Conservation (phyloP, 1,140 invertebrate genomes). For the Megalopta genalis region DNA sequence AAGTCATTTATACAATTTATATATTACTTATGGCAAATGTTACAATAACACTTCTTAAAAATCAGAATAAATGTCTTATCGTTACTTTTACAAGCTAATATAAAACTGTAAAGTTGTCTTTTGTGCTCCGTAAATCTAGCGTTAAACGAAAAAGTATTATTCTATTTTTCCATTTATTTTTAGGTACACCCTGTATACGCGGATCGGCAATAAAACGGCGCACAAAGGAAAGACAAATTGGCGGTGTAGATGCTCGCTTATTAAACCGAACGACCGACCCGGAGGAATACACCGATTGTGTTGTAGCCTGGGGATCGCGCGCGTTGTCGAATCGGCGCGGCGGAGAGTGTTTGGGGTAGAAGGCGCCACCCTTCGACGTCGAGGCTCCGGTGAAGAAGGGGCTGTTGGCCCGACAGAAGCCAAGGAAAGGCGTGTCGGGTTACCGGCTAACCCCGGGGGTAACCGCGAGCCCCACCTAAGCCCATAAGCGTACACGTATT, state of each 20-base stretch:
- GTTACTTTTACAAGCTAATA: too few species aligned
- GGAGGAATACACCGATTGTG: slow-evolving; percentile 42
- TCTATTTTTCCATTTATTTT: too few species aligned
- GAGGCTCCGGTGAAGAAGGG: slow-evolving; percentile 66
- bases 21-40: too few species aligned
- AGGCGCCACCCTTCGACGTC: slow-evolving; percentile 69
- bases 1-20: too few species aligned
- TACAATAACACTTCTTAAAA: too few species aligned
- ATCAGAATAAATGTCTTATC: too few species aligned
- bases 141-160: too few species aligned
- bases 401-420: slow-evolving; percentile 80
- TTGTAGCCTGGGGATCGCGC: slow-evolving; percentile 10
- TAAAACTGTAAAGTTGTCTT: too few species aligned
- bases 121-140: too few species aligned
- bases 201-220: too few species aligned
- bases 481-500: slow-evolving; percentile 66
- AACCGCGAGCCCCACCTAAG: slow-evolving; percentile 73
- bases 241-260: slow-evolving; percentile 53
- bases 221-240: slow-evolving; percentile 57
- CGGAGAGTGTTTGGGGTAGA: slow-evolving; percentile 62
- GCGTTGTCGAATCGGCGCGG: slow-evolving; percentile 39
- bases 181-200: not conserved
- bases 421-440: slow-evolving; percentile 77
- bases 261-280: slow-evolving; percentile 38
- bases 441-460: slow-evolving; percentile 73